Evolutionary conservation across 35 echinoderm and acorn worm genomes (phyloP), one percentile per base, ranked within the genome.

Genomic region (Amphiura filiformis): DNA sequence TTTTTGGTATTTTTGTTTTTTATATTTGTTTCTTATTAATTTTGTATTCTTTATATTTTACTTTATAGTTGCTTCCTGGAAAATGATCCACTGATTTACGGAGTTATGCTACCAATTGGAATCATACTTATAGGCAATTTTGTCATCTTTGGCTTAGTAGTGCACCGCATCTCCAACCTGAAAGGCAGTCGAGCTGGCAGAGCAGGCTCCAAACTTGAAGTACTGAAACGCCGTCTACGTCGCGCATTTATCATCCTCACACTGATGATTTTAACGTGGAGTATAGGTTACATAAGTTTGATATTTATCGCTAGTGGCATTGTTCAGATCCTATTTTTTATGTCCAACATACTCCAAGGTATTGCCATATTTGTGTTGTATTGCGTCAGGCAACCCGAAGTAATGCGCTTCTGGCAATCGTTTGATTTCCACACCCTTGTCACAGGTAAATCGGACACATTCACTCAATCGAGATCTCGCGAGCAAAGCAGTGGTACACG

Each of bases 351-450:
- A 1, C 82, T 91, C 0, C 89, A 91, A 76, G 89, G 89, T 0
- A 86, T 79, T 42, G 86, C 86, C 42, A 91, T 91, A 20, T 91
- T 91, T 37, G 80, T 91, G 82, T 47, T 91, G 17, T 91, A 91
- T 36, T 86, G 89, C 76, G 82, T 86, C 1, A 37, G 83, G n/a
- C 89, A 86, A 40, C 65, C 77, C 0, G 84, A 91, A n/a, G 78
- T 86, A 12, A 36, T 82, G n/a, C n/a, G n/a, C n/a, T n/a, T n/a
- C n/a, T n/a, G n/a, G n/a, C n/a, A n/a, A n/a, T n/a, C n/a, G n/a
- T n/a, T n/a, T n/a, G n/a, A n/a, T n/a, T n/a, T n/a, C n/a, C n/a
- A n/a, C n/a, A n/a, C n/a, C n/a, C n/a, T n/a, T n/a, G n/a, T n/a
- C n/a, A n/a, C n/a, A n/a, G n/a, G n/a, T n/a, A n/a, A n/a, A n/a